phyloP scores from a whole-genome alignment of 2,888 invertebrate species.

The Conops quadrifasciatus region DNA sequence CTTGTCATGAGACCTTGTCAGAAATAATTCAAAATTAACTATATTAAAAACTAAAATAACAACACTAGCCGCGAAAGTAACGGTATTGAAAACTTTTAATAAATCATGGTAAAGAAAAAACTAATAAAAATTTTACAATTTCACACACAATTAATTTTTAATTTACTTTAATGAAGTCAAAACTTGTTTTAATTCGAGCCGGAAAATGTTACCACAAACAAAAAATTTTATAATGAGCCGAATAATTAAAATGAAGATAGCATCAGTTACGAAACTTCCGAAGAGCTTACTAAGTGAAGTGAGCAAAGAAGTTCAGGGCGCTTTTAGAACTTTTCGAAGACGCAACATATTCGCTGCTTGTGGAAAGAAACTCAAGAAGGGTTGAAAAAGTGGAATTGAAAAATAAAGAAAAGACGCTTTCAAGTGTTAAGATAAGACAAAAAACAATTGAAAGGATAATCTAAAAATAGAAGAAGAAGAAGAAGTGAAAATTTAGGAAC shows the following conservation, averaged over 20 bases:
- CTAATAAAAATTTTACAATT: background rate
- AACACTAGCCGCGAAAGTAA: too few relatives aligned
- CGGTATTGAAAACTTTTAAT: too few relatives aligned
- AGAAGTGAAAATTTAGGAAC: background rate
- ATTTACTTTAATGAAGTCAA: constrained; percentile 14
- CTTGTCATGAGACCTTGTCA: too few relatives aligned
- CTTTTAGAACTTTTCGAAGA: constrained; percentile 22
- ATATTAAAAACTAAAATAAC: too few relatives aligned
- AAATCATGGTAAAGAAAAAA: too few relatives aligned
- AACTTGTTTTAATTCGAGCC: constrained; percentile 2
- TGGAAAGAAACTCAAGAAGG: background rate
- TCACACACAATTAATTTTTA: constrained; percentile 28
- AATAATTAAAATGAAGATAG: constrained; percentile 32
- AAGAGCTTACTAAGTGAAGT: constrained; percentile 20
- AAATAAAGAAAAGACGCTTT: background rate
- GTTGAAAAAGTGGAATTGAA: background rate
- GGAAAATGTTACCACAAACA: background rate
- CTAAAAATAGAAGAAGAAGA: background rate
- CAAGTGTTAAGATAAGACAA: constrained; percentile 18
- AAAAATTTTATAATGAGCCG: constrained; percentile 31
- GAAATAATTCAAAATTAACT: too few relatives aligned
- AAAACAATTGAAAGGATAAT: background rate
- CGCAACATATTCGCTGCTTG: background rate
- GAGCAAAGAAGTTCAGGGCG: constrained; percentile 12
- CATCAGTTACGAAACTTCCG: constrained; percentile 30